phyloP scores from a whole-genome alignment of 2,113 vertebrate genomes.

The Sceloporus undulatus region DNA sequence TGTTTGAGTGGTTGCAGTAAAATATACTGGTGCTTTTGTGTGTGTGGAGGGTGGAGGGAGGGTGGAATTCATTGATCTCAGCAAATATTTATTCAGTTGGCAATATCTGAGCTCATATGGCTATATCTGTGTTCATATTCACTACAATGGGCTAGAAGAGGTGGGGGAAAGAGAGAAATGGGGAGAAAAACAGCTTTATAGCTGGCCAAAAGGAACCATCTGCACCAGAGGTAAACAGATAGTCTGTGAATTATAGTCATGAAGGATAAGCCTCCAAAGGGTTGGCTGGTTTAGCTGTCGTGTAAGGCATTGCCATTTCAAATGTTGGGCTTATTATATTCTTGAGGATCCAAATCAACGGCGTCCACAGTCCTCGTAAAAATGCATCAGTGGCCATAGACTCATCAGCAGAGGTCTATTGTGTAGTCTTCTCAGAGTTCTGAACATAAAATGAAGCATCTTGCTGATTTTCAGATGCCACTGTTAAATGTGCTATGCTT shows the following conservation, averaged over 20 bases:
- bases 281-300: not conserved
- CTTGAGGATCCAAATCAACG: slow-evolving; percentile 11
- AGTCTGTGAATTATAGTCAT: slow-evolving; percentile 2
- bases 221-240: slow-evolving; percentile 9
- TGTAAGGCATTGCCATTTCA: not conserved
- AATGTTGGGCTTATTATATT: not conserved
- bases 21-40: not conserved
- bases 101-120: not conserved
- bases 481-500: not conserved
- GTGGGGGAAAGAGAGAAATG: not conserved
- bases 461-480: not conserved
- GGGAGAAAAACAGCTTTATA: not conserved
- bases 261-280: slow-evolving; percentile 9
- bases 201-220: not conserved
- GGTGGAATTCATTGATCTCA: slow-evolving; percentile 26
- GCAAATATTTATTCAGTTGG: not conserved
- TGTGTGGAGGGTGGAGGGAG: not conserved
- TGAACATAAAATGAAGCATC: not conserved
- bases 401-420: not conserved
- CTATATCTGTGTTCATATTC: slow-evolving; percentile 6
- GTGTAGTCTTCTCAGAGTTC: not conserved
- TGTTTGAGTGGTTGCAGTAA: not conserved
- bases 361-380: not conserved
- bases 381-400: not conserved
- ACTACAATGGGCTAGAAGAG: not conserved